Evolutionary conservation across 2,888 invertebrate genomes (phyloP).

Genomic region (Exocentrus adspersus): DNA sequence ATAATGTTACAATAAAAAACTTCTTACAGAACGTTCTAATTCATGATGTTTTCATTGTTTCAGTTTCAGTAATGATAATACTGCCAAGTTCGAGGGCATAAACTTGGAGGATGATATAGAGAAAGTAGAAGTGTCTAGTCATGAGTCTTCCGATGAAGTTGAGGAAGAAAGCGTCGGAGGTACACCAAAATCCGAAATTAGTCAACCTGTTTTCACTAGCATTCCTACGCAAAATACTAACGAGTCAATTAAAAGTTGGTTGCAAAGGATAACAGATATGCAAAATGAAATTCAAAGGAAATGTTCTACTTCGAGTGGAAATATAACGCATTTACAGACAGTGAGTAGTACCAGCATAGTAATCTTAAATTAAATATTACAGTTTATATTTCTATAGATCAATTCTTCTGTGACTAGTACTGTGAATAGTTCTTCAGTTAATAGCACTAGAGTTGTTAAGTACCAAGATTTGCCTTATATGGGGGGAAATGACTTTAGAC

Average conservation of each 20-base stretch:
- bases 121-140: constrained; percentile 59
- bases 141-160: constrained; percentile 51
- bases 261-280: constrained; percentile 78
- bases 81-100: constrained; percentile 50
- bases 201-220: constrained; percentile 42
- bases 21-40: too few species aligned
- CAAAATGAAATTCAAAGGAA: constrained; percentile 69
- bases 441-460: constrained; percentile 68
- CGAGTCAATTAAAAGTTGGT: constrained; percentile 79
- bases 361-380: not conserved
- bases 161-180: constrained; percentile 40
- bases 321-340: constrained; percentile 25
- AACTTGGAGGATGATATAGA: constrained; percentile 60
- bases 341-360: constrained; percentile 15
- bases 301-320: constrained; percentile 27
- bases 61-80: constrained; percentile 16
- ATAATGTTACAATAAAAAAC: too few species aligned
- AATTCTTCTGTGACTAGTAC: constrained; percentile 16
- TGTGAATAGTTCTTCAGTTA: constrained; percentile 7
- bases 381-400: constrained; percentile 21
- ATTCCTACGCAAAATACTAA: constrained; percentile 65
- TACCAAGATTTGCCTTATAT: constrained; percentile 89
- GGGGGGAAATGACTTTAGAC: constrained; percentile 91
- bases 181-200: constrained; percentile 22
- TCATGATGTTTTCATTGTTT: not conserved